Percentiles rank a stretch among this genome's conserved stretches.
These are phyloP conservation scores for Eudemis profundana DNA, from an alignment of 2,888 invertebrate genomes.

Conservation along the genomic window DNA sequence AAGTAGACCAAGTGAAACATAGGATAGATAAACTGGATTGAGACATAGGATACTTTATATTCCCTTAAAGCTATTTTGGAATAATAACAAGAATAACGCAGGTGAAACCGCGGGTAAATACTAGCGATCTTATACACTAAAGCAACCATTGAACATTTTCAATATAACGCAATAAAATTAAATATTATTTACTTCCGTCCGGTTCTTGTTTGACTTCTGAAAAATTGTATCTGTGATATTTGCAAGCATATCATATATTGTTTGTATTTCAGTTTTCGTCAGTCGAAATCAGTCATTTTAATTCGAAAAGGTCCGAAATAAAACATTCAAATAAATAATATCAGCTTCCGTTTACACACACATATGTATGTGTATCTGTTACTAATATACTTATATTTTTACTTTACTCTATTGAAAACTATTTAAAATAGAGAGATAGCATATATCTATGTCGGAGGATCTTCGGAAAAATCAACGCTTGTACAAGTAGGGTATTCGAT, in stretches of 20 bases:
- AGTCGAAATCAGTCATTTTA: slow-evolving; percentile 11
- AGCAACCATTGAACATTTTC: background rate
- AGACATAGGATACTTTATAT: no score
- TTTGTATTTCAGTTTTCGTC: background rate
- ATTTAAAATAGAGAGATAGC: no score
- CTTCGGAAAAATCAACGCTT: no score
- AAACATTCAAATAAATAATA: slow-evolving; percentile 4
- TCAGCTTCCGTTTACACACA: background rate
- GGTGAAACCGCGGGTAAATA: no score
- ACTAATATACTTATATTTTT: background rate
- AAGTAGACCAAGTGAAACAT: no score
- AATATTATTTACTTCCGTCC: background rate
- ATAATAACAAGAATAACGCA: no score
- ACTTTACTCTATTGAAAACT: background rate
- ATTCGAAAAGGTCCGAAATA: background rate
- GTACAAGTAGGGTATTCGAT: no score
- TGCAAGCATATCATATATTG: slow-evolving; percentile 1
- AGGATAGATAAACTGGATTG: no score
- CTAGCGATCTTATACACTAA: background rate
- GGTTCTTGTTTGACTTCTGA: slow-evolving; percentile 11
- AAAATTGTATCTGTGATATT: slow-evolving; percentile 14
- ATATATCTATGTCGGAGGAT: no score
- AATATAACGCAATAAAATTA: slow-evolving; percentile 13
- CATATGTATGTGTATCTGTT: background rate
- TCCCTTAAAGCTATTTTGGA: no score